Percentiles rank a stretch among this genome's conserved stretches.
phyloP scores from a whole-genome alignment of 2,888 invertebrate genomes.

The Ferrisia virgata region DNA sequence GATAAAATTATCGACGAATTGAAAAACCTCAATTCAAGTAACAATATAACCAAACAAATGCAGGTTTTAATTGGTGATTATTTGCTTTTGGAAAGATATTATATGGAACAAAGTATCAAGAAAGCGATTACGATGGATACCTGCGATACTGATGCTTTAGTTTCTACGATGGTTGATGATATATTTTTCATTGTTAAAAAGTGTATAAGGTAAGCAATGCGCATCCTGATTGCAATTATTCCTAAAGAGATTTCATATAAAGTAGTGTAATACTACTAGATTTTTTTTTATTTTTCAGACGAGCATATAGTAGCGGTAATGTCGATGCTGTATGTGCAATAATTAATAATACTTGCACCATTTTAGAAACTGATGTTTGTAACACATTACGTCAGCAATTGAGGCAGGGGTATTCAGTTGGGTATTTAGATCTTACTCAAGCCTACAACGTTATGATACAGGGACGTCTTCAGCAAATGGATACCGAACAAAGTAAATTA shows the following conservation, averaged over 20 bases:
- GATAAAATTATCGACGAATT: constrained; percentile 18
- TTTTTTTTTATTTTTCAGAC: background rate
- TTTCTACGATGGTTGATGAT: constrained; percentile 94
- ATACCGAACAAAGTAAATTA: constrained; percentile 71
- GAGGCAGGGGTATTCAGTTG: constrained; percentile 72
- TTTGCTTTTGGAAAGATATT: constrained; percentile 87
- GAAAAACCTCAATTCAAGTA: constrained; percentile 49
- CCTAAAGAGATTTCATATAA: background rate
- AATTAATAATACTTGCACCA: constrained; percentile 85
- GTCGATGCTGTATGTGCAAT: constrained; percentile 95
- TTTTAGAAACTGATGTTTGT: constrained; percentile 81
- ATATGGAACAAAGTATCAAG: constrained; percentile 88
- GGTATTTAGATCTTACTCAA: constrained; percentile 73
- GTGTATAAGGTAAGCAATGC: constrained; percentile 68
- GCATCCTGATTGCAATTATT: background rate
- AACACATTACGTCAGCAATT: constrained; percentile 70
- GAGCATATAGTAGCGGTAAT: constrained; percentile 60
- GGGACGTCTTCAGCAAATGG: constrained; percentile 70
- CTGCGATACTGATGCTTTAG: constrained; percentile 68
- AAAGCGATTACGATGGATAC: constrained; percentile 83
- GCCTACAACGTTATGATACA: constrained; percentile 82
- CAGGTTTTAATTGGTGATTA: constrained; percentile 85
- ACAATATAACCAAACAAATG: constrained; percentile 68
- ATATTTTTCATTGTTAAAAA: constrained; percentile 96
- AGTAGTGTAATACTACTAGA: too few species aligned